Evolutionary conservation across 2,797 vertebrate genomes (phyloP).

Genomic region (Ibycter americanus): DNA sequence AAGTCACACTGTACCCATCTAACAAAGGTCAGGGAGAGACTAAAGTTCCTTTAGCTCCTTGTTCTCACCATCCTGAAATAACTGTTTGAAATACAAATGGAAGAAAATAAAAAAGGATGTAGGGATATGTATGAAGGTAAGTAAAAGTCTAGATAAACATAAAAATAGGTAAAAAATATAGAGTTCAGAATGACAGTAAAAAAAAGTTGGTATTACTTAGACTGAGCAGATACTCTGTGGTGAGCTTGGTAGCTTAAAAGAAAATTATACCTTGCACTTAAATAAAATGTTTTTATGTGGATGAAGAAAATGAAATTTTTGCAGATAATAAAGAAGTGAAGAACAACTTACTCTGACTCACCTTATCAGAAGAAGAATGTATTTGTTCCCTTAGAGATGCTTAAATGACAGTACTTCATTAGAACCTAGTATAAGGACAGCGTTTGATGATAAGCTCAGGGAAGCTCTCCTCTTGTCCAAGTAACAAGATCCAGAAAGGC

Average conservation of each 20-base stretch:
- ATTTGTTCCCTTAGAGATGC: neutral
- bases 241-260: neutral
- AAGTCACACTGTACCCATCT: neutral
- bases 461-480: neutral
- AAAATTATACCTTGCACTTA: neutral
- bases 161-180: neutral
- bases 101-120: neutral
- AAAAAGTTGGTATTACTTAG: neutral
- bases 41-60: neutral
- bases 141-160: neutral
- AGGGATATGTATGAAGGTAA: neutral
- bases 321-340: neutral
- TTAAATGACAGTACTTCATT: neutral
- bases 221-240: neutral
- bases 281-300: neutral
- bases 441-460: neutral
- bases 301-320: neutral
- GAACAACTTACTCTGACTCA: neutral
- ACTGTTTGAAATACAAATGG: neutral
- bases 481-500: neutral
- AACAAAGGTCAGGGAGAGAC: neutral
- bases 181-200: neutral
- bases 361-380: neutral
- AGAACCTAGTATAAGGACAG: neutral
- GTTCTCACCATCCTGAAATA: neutral